Evolutionary conservation across 2,888 invertebrate species (phyloP).

Genomic region (Thecocarcelia acutangulata): DNA sequence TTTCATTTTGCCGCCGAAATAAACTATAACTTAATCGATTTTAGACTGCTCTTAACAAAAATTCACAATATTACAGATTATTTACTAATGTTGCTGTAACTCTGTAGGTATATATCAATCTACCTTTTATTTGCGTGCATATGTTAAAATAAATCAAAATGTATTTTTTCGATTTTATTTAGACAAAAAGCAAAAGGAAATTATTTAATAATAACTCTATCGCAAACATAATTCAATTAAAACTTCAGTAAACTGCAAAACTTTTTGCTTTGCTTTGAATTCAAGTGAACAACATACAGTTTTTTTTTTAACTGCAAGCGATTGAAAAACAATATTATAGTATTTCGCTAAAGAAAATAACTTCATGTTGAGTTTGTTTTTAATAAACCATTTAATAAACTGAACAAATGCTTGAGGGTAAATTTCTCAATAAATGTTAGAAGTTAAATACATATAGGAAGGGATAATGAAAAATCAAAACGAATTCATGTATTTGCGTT

Average conservation of each 20-base stretch:
- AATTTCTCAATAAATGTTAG: neutral
- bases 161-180: too few relatives aligned
- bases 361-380: neutral
- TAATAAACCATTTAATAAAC: neutral
- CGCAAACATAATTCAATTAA: neutral
- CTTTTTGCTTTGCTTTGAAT: neutral
- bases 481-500: neutral
- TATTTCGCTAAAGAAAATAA: neutral
- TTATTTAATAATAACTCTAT: neutral
- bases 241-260: neutral
- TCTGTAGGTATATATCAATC: too few relatives aligned
- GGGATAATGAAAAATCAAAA: neutral
- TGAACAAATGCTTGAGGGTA: neutral
- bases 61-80: too few relatives aligned
- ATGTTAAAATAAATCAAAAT: too few relatives aligned
- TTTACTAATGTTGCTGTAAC: too few relatives aligned
- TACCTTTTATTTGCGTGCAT: too few relatives aligned
- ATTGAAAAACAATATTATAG: neutral
- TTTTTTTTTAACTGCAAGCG: neutral
- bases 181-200: neutral
- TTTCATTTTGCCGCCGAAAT: too few relatives aligned
- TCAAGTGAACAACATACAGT: neutral
- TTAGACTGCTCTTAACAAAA: too few relatives aligned
- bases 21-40: too few relatives aligned
- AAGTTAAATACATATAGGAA: slow-evolving; percentile 3